Conservation (phyloP, 1,140 invertebrate species). For the Micrasema minimum region DNA sequence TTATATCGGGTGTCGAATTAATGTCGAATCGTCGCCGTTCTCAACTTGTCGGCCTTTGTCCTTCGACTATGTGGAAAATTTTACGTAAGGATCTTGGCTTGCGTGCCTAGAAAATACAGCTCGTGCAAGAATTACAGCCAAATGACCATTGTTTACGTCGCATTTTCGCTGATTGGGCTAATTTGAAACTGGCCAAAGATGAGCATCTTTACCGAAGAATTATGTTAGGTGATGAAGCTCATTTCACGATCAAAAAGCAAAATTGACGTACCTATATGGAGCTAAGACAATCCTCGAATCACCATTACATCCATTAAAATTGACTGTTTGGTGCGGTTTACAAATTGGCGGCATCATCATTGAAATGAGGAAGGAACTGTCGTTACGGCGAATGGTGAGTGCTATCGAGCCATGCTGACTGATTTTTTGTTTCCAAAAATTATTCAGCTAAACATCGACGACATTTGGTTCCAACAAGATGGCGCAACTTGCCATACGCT, state of each 20-base stretch:
- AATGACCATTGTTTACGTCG: background rate
- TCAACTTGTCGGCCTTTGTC: conserved; percentile 12
- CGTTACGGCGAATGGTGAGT: background rate
- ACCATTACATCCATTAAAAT: background rate
- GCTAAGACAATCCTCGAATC: too few species aligned
- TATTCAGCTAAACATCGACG: too few species aligned
- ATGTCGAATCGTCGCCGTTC: too few species aligned
- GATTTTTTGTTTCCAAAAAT: conserved; percentile 1
- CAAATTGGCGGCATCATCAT: background rate
- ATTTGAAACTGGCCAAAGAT: background rate
- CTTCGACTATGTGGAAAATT: conserved; percentile 13
- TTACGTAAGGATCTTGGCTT: conserved; percentile 15
- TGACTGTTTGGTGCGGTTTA: too few species aligned
- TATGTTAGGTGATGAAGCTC: background rate
- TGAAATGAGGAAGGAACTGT: background rate
- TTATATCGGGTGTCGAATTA: too few species aligned
- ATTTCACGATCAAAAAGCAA: too few species aligned
- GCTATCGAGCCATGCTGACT: background rate
- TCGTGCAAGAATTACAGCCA: background rate
- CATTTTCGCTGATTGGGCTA: background rate
- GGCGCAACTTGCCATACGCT: too few species aligned
- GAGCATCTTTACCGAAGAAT: background rate
- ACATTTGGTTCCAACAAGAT: too few species aligned
- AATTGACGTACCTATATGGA: too few species aligned
- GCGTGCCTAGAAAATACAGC: too few species aligned